Conservation (phyloP, 1,140 invertebrate genomes). For the Sitodiplosis mosellana region DNA sequence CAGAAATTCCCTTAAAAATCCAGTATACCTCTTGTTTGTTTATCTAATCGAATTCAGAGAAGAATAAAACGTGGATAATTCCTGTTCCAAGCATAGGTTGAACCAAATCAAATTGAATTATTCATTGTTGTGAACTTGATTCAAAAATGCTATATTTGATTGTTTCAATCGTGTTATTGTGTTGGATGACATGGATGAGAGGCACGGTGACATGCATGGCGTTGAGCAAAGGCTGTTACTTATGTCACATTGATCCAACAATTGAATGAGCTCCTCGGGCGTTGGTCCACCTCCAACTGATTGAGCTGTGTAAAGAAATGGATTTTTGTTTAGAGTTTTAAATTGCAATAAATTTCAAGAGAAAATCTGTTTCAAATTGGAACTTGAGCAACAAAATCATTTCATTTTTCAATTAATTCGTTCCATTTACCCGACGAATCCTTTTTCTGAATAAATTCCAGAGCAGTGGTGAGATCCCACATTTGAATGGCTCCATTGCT, state of each 20-base stretch:
- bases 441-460: conserved; percentile 59
- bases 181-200: conserved; percentile 30
- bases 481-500: conserved; percentile 89
- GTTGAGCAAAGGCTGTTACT: conserved; percentile 67
- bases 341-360: neutral
- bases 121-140: conserved; percentile 25
- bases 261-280: conserved; percentile 68
- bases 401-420: neutral
- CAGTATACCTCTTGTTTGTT: no score
- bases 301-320: conserved; percentile 7
- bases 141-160: conserved; percentile 52
- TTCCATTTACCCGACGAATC: conserved; percentile 19
- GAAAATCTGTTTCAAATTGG: neutral
- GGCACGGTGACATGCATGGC: conserved; percentile 67
- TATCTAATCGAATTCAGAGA: no score
- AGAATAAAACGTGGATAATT: no score
- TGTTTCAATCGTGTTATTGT: conserved; percentile 47
- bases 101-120: no score
- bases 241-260: conserved; percentile 86
- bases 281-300: conserved; percentile 61
- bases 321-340: neutral
- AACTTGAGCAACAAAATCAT: neutral
- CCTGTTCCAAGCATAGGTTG: no score
- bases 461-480: conserved; percentile 94
- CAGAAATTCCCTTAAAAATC: no score